Evolutionary conservation across 2,888 invertebrate genomes (phyloP).

Genomic region (Antitype chi): DNA sequence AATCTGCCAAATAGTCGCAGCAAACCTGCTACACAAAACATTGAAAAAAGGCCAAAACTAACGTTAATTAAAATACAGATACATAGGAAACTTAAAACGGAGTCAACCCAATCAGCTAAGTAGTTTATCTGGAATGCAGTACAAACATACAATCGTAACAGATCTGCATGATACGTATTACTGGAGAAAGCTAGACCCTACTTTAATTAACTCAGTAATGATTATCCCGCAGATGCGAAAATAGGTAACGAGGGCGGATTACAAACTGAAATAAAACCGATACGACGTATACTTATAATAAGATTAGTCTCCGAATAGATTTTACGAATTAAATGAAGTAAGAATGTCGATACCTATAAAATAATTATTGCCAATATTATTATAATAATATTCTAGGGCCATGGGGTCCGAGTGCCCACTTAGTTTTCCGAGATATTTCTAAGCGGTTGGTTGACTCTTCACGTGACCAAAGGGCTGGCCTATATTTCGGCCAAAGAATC

Average conservation of each 20-base stretch:
- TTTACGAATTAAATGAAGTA: too few species aligned
- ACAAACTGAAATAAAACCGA: too few species aligned
- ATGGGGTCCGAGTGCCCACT: too few species aligned
- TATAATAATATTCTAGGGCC: too few species aligned
- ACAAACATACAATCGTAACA: slow-evolving; percentile 52
- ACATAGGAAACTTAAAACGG: not conserved
- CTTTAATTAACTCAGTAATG: slow-evolving; percentile 54
- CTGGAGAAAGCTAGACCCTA: slow-evolving; percentile 68
- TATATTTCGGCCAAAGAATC: too few species aligned
- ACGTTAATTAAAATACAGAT: not conserved
- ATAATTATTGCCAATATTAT: too few species aligned
- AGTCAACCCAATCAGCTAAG: slow-evolving; percentile 22
- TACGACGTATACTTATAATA: too few species aligned
- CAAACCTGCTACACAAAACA: not conserved
- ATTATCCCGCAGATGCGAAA: slow-evolving; percentile 41
- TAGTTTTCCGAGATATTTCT: too few species aligned
- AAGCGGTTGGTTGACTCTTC: too few species aligned
- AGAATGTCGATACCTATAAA: too few species aligned
- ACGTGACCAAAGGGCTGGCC: too few species aligned
- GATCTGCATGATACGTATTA: slow-evolving; percentile 57
- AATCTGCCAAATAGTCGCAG: not conserved
- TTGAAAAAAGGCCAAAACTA: not conserved
- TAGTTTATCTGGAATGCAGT: slow-evolving; percentile 27
- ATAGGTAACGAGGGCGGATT: slow-evolving; percentile 16
- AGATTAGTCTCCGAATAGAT: too few species aligned